Percentiles rank a stretch among this genome's conserved stretches.
phyloP scores from a whole-genome alignment of 2,797 vertebrate genomes.

The Triplophysa yarkandensis region DNA sequence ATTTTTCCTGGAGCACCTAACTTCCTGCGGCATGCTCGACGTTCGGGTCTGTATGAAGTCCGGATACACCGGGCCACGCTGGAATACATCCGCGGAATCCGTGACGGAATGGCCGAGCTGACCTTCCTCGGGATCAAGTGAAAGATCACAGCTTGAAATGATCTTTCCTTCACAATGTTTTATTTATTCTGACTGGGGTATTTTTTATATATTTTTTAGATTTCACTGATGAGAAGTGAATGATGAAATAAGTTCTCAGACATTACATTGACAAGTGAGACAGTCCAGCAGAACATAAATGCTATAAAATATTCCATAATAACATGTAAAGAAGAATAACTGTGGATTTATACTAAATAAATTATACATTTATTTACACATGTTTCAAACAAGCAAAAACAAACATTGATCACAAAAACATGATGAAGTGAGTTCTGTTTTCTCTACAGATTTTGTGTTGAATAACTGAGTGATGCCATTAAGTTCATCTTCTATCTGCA shows the following conservation, averaged over 20 bases:
- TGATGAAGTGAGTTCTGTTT: background rate
- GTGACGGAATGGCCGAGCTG: constrained; percentile 90
- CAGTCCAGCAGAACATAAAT: no score
- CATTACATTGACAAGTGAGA: background rate
- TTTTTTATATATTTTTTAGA: no score
- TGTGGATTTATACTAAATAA: background rate
- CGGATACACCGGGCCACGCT: constrained; percentile 85
- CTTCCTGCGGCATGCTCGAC: constrained; percentile 83
- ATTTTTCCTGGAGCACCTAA: constrained; percentile 92
- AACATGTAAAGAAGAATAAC: background rate
- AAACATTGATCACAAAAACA: background rate
- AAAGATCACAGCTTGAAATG: background rate
- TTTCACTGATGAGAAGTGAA: background rate
- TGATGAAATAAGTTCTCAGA: background rate
- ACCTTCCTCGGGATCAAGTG: constrained; percentile 74
- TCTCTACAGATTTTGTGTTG: background rate
- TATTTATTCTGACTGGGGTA: no score
- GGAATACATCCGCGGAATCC: constrained; percentile 87
- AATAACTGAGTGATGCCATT: background rate
- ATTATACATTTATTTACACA: constrained; percentile 37
- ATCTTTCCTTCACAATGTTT: no score
- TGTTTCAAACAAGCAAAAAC: constrained; percentile 1
- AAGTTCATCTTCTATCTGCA: background rate
- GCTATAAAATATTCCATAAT: background rate
- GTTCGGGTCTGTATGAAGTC: constrained; percentile 83